Conservation (phyloP, 2,888 invertebrate genomes). For the Pemphredon lugubris region DNA sequence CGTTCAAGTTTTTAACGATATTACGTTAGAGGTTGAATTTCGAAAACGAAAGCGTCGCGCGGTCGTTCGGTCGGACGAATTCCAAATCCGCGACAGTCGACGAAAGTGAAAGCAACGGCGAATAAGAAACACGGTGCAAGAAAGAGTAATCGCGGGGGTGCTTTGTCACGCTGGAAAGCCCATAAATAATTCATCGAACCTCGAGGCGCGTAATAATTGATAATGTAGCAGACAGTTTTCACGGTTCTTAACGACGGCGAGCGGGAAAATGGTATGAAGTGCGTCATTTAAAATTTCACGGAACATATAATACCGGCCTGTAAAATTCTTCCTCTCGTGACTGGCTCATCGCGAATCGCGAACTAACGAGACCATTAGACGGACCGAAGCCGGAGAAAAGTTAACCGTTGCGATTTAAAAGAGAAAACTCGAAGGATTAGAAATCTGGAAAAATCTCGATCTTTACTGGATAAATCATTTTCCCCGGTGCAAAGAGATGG, state of each 20-base stretch:
- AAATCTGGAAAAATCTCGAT: conserved; percentile 6
- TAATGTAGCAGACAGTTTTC: conserved; percentile 29
- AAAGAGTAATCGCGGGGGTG: no score
- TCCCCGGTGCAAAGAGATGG: no score
- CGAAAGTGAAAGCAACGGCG: conserved; percentile 14
- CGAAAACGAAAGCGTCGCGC: no score
- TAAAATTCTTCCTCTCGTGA: conserved; percentile 6
- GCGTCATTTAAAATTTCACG: conserved; percentile 41
- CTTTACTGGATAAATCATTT: no score
- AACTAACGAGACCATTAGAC: conserved; percentile 49
- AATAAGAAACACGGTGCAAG: conserved; percentile 7
- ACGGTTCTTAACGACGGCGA: conserved; percentile 1
- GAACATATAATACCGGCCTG: conserved; percentile 16
- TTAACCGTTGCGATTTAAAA: conserved; percentile 12
- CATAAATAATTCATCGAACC: conserved; percentile 34
- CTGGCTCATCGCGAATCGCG: conserved; percentile 24
- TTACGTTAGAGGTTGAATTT: no score
- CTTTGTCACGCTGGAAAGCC: conserved; percentile 29
- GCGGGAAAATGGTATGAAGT: not conserved
- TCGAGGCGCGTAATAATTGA: conserved; percentile 40
- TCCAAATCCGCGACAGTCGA: no score
- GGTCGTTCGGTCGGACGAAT: no score
- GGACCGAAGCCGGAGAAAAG: conserved; percentile 14
- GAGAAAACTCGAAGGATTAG: conserved; percentile 31
- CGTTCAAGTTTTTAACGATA: no score